Percentiles rank a stretch among this genome's conserved stretches.
Conservation (phyloP, 2,113 vertebrate species). For the Laticauda laticaudata region DNA sequence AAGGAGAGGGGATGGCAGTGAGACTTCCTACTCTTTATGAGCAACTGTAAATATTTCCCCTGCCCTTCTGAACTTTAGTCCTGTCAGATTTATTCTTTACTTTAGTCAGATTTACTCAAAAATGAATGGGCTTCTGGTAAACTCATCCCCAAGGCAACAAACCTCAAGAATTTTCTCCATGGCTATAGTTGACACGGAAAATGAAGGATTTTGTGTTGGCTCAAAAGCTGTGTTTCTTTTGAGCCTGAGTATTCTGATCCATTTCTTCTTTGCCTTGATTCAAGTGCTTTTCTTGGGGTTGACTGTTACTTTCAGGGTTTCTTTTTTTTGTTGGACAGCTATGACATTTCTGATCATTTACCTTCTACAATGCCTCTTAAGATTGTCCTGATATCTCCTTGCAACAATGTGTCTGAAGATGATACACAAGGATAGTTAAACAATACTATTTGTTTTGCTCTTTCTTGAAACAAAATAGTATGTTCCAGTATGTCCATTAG, state of each 20-base stretch:
- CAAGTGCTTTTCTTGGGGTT: neutral
- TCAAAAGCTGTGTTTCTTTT: neutral
- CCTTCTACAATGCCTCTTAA: neutral
- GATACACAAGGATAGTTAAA: neutral
- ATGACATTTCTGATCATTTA: neutral
- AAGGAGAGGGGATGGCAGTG: neutral
- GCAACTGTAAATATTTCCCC: neutral
- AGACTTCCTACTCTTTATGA: neutral
- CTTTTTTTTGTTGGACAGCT: neutral
- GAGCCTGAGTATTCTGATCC: neutral
- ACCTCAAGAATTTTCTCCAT: neutral
- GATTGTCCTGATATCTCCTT: neutral
- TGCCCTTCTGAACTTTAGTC: neutral
- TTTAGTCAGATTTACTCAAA: neutral
- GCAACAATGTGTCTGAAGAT: neutral
- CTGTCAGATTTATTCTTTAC: neutral
- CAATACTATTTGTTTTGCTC: neutral
- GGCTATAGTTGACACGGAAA: neutral
- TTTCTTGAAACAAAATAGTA: neutral
- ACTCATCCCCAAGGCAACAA: neutral
- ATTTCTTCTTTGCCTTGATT: neutral
- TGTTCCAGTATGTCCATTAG: neutral
- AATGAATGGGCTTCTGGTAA: neutral
- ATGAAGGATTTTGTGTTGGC: neutral
- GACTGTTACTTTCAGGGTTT: neutral